These are phyloP conservation scores for Myotis brandtii DNA, from an alignment of 2,113 vertebrate species.

Conservation along the genomic window DNA sequence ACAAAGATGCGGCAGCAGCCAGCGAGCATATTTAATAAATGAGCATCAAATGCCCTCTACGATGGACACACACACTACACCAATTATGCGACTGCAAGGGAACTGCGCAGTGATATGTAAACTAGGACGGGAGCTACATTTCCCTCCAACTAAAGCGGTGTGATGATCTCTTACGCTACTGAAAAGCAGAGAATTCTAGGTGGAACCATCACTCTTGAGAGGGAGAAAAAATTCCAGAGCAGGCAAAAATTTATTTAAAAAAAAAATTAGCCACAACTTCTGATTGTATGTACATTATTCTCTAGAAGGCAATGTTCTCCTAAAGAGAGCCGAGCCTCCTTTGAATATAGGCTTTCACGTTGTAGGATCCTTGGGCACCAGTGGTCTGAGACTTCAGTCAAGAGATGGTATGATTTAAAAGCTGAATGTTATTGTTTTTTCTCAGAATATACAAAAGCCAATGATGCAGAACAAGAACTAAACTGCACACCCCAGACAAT, in stretches of 20 bases:
- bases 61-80: slow-evolving; percentile 91
- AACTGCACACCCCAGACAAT: not conserved
- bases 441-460: slow-evolving; percentile 40
- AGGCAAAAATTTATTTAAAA: slow-evolving; percentile 4
- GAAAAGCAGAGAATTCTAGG: slow-evolving; percentile 75
- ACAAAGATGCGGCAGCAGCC: slow-evolving; percentile 97
- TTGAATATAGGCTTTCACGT: not conserved
- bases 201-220: slow-evolving; percentile 42
- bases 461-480: not conserved
- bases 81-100: slow-evolving; percentile 92
- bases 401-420: slow-evolving; percentile 1
- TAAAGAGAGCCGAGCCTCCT: not conserved
- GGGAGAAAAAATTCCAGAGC: slow-evolving; percentile 50
- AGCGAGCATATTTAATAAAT: slow-evolving; percentile 97
- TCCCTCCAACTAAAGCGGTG: slow-evolving; percentile 34
- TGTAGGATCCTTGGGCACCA: not conserved
- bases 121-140: slow-evolving; percentile 81
- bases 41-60: slow-evolving; percentile 95
- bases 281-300: not conserved
- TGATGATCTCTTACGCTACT: slow-evolving; percentile 78
- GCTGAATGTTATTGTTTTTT: not conserved
- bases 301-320: slow-evolving; percentile 26
- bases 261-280: not conserved
- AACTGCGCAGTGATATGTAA: slow-evolving; percentile 84
- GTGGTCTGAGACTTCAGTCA: slow-evolving; percentile 17